These are phyloP conservation scores for Pycnonotus jocosus DNA, from an alignment of 2,113 vertebrate genomes.

Conservation along the genomic window DNA sequence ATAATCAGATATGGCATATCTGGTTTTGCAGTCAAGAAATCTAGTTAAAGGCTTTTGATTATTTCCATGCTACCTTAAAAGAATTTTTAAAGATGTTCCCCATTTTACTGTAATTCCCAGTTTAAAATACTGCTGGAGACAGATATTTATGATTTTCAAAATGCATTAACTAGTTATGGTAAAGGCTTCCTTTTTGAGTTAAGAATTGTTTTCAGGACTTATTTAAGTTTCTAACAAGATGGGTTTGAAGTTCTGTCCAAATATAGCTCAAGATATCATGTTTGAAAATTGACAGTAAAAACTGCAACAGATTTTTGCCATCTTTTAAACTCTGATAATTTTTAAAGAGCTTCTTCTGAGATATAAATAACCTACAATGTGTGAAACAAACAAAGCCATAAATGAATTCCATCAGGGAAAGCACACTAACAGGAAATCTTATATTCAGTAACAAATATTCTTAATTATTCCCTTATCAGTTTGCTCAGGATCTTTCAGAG, in stretches of 20 bases:
- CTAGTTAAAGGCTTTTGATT: background rate
- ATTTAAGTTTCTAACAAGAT: background rate
- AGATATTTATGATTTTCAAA: background rate
- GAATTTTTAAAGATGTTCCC: background rate
- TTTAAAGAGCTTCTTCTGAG: background rate
- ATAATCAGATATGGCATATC: background rate
- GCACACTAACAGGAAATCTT: background rate
- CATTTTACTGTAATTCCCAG: background rate
- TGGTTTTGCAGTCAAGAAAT: background rate
- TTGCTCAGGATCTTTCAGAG: background rate
- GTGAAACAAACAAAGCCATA: background rate
- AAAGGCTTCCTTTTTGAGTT: background rate
- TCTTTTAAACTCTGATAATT: background rate
- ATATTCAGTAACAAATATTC: background rate
- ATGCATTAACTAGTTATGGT: background rate
- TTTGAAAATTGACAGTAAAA: background rate
- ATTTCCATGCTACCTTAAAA: background rate
- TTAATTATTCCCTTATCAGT: background rate
- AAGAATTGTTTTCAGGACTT: background rate
- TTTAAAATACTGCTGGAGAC: background rate
- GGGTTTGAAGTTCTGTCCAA: background rate
- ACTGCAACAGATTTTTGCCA: background rate
- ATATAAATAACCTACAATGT: background rate
- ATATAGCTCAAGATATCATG: background rate
- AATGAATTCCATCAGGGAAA: background rate